These are phyloP conservation scores for Hoplostethus mediterraneus DNA, from an alignment of 2,797 vertebrate genomes.

Conservation along the genomic window DNA sequence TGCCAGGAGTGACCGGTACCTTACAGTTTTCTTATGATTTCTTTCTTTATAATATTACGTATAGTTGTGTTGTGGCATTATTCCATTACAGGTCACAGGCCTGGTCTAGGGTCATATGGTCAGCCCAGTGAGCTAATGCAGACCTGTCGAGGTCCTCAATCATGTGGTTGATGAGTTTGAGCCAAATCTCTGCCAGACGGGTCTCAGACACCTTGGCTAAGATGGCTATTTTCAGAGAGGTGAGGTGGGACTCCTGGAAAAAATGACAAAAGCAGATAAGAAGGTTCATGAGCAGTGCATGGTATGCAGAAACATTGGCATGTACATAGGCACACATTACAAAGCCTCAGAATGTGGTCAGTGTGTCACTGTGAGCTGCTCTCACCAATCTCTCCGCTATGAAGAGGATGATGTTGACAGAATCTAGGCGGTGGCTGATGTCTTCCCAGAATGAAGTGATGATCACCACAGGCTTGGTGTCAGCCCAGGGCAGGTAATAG, in stretches of 20 bases:
- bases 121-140: neutral
- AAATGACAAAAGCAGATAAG: conserved; percentile 33
- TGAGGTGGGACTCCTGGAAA: conserved; percentile 72
- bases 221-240: conserved; percentile 89
- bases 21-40: neutral
- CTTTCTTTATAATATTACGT: too few species aligned
- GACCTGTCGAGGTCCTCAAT: conserved; percentile 90
- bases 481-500: conserved; percentile 96
- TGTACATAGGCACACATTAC: neutral
- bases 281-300: conserved; percentile 8
- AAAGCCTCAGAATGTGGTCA: neutral
- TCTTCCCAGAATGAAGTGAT: conserved; percentile 98
- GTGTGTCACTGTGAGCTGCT: conserved; percentile 10
- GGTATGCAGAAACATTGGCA: neutral
- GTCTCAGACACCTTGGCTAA: conserved; percentile 87
- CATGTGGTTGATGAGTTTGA: conserved; percentile 90
- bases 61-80: neutral
- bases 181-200: conserved; percentile 87
- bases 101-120: neutral
- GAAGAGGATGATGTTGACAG: conserved; percentile 89
- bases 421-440: conserved; percentile 92
- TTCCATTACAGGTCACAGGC: neutral
- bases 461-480: conserved; percentile 95
- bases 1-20: neutral
- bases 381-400: conserved; percentile 90